phyloP scores from a whole-genome alignment of 2,888 invertebrate species.

The Athalia rosae region DNA sequence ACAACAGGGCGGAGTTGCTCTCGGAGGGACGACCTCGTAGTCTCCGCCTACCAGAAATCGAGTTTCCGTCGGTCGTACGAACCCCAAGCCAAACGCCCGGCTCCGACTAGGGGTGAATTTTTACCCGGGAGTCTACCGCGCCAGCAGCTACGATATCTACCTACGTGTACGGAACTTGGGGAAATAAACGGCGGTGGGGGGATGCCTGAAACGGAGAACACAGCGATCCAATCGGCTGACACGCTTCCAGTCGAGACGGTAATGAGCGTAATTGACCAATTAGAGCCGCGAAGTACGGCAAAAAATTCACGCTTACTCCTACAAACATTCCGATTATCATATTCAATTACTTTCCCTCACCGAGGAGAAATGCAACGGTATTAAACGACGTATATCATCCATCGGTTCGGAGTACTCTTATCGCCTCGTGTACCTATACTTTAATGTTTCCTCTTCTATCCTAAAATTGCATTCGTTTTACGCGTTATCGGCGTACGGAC shows the following conservation, averaged over 20 bases:
- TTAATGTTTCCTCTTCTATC: background rate
- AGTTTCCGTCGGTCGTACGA: constrained; percentile 25
- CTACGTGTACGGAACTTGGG: too few relatives aligned
- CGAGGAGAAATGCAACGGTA: background rate
- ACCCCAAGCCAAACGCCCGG: constrained; percentile 9
- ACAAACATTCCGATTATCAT: constrained; percentile 56
- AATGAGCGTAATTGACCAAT: constrained; percentile 74
- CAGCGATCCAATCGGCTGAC: constrained; percentile 68
- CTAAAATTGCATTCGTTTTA: background rate
- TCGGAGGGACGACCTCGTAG: constrained; percentile 29
- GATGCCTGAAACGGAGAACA: constrained; percentile 45
- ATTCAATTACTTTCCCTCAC: constrained; percentile 44
- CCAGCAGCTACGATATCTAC: constrained; percentile 5
- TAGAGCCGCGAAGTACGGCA: constrained; percentile 67
- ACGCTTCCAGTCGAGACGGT: constrained; percentile 70
- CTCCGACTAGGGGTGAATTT: constrained; percentile 40
- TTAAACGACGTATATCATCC: constrained; percentile 12
- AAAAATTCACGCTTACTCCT: constrained; percentile 55
- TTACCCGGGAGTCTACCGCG: constrained; percentile 19
- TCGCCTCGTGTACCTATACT: too few relatives aligned
- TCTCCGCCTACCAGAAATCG: constrained; percentile 41
- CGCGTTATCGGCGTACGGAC: background rate
- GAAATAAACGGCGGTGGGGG: constrained; percentile 49
- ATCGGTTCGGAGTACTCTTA: background rate
- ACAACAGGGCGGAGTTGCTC: constrained; percentile 50